These are phyloP conservation scores for Beaufortia kweichowensis DNA, from an alignment of 2,113 vertebrate genomes.

Conservation along the genomic window DNA sequence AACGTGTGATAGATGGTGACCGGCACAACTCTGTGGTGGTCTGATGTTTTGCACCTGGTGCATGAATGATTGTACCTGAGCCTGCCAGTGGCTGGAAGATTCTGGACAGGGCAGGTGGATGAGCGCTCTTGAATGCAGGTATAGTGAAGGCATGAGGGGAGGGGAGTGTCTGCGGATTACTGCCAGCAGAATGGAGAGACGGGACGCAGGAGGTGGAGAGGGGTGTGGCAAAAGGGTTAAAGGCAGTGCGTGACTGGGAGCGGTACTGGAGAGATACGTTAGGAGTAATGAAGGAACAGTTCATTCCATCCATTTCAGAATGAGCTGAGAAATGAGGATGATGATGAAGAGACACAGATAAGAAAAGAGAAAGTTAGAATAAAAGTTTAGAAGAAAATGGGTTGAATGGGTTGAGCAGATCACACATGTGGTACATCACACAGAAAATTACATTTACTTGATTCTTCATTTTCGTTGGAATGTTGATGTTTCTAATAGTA, in stretches of 20 bases:
- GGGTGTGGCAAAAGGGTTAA: slow-evolving; percentile 37
- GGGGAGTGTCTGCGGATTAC: slow-evolving; percentile 48
- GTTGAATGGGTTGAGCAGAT: no score
- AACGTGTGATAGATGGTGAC: not conserved
- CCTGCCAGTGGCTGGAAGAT: slow-evolving; percentile 70
- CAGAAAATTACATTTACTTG: no score
- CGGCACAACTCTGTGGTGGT: slow-evolving; percentile 12
- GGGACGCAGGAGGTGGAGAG: slow-evolving; percentile 35
- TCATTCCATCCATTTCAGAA: slow-evolving; percentile 58
- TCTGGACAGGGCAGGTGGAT: slow-evolving; percentile 75
- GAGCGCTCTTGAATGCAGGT: slow-evolving; percentile 66
- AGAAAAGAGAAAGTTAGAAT: slow-evolving; percentile 5
- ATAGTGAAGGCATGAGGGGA: slow-evolving; percentile 63
- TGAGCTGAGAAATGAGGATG: slow-evolving; percentile 46
- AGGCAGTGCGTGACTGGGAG: slow-evolving; percentile 42
- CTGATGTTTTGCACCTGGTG: not conserved
- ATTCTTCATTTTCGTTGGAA: no score
- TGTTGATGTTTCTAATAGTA: no score
- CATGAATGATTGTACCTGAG: slow-evolving; percentile 67
- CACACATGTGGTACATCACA: no score
- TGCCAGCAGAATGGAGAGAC: slow-evolving; percentile 19
- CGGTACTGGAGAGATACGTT: slow-evolving; percentile 49
- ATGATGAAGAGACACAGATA: slow-evolving; percentile 2
- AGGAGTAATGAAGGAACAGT: slow-evolving; percentile 54
- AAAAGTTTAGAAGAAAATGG: not conserved